Conservation (phyloP, 2,888 invertebrate genomes). For the Dynastes hyllus region DNA sequence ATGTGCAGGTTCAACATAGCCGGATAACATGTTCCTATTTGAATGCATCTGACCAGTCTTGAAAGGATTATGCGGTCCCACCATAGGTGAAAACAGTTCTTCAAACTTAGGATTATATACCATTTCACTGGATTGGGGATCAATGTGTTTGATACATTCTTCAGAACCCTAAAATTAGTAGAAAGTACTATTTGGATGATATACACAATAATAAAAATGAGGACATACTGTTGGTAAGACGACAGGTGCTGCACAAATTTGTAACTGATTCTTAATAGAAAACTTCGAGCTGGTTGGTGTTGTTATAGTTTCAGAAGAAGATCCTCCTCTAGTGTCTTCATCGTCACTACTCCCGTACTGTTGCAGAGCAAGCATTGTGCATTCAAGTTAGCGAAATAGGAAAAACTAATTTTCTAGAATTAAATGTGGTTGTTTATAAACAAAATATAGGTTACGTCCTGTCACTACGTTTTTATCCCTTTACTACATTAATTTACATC, state of each 20-base stretch:
- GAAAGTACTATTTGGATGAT: slow-evolving; percentile 52
- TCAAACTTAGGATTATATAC: slow-evolving; percentile 95
- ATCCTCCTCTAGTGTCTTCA: slow-evolving; percentile 74
- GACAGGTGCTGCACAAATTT: slow-evolving; percentile 87
- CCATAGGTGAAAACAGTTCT: slow-evolving; percentile 92
- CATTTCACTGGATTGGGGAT: slow-evolving; percentile 87
- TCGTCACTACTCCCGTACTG: slow-evolving; percentile 84
- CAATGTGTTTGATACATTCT: slow-evolving; percentile 81
- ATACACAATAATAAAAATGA: neutral
- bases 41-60: slow-evolving; percentile 92
- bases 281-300: slow-evolving; percentile 68
- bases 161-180: slow-evolving; percentile 77
- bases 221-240: slow-evolving; percentile 84
- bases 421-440: neutral
- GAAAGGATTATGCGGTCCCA: slow-evolving; percentile 95
- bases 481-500: neutral
- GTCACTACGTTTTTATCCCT: neutral
- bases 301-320: slow-evolving; percentile 43
- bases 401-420: too few species aligned
- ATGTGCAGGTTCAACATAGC: slow-evolving; percentile 95
- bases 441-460: neutral
- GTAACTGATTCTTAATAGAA: slow-evolving; percentile 78
- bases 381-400: too few species aligned
- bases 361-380: slow-evolving; percentile 80
- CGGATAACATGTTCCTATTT: slow-evolving; percentile 92